Conservation (phyloP, 2,113 vertebrate genomes). For the Copsychus sechellarum region DNA sequence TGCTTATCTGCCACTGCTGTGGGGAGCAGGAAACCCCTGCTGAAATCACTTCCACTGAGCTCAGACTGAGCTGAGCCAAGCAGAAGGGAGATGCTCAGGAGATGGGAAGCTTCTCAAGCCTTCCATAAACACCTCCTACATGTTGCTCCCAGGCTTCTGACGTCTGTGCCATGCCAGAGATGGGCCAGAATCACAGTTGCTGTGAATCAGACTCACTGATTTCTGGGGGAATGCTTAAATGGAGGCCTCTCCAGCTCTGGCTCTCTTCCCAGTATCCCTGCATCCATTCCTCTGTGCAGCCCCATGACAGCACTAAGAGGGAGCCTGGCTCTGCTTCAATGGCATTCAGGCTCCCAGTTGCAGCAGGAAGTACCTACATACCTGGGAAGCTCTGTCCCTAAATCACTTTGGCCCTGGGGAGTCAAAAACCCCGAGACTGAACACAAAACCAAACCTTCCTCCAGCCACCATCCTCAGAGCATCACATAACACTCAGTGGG, state of each 20-base stretch:
- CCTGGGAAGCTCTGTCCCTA: not conserved
- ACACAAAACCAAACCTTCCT: not conserved
- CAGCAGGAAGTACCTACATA: not conserved
- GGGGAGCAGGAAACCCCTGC: constrained; percentile 20
- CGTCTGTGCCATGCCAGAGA: not conserved
- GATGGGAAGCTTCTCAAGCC: constrained; percentile 9
- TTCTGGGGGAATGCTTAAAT: not conserved
- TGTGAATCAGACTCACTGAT: not conserved
- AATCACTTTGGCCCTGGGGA: not conserved
- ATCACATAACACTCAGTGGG: not conserved
- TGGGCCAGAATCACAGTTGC: not conserved
- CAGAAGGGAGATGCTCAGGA: not conserved
- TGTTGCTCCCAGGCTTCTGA: not conserved
- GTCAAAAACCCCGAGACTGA: not conserved
- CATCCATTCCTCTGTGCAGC: not conserved
- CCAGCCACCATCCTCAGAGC: not conserved
- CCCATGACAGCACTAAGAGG: not conserved
- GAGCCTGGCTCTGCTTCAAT: not conserved
- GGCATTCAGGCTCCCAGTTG: not conserved
- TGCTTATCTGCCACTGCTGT: not conserved
- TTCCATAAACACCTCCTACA: constrained; percentile 5
- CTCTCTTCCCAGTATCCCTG: not conserved
- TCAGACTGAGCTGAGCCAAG: constrained; percentile 8
- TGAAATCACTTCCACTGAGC: constrained; percentile 43
- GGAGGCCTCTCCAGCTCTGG: not conserved